Conservation (phyloP, 35 echinoderm and acorn worm genomes). For the Antedon bifida region DNA sequence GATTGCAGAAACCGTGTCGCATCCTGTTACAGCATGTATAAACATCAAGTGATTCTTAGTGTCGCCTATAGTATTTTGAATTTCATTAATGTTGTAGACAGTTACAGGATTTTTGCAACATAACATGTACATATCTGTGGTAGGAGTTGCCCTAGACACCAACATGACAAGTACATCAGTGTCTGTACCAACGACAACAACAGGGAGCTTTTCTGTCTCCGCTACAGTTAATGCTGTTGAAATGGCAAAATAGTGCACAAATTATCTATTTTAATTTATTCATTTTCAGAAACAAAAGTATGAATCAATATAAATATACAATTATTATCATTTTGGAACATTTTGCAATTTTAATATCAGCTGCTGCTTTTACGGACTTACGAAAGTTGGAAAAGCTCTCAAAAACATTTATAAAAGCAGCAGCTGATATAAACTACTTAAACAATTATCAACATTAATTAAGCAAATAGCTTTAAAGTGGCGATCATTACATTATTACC, state of each 20-base stretch:
- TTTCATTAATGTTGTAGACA: slow-evolving; percentile 1
- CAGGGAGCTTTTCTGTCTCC: slow-evolving; percentile 29
- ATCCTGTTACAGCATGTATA: slow-evolving; percentile 19
- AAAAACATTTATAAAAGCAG: too few species aligned
- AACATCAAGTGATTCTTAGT: slow-evolving; percentile 4
- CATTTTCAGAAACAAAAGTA: slow-evolving; percentile 40
- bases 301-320: too few species aligned
- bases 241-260: too few species aligned
- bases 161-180: too few species aligned
- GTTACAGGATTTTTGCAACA: neutral
- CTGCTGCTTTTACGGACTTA: too few species aligned
- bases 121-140: neutral
- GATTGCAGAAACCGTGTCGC: slow-evolving; percentile 7
- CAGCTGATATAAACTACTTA: too few species aligned
- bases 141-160: too few species aligned
- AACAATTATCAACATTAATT: too few species aligned
- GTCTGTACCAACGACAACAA: slow-evolving; percentile 20
- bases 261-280: neutral
- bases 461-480: too few species aligned
- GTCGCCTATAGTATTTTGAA: slow-evolving; percentile 7
- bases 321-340: too few species aligned
- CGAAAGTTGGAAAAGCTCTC: too few species aligned
- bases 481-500: neutral
- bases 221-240: slow-evolving; percentile 37
- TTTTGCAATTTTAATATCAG: too few species aligned